Base-by-base conservation (phyloP, 2,888 invertebrate species). In the Rugalucina vietnamica region DNA sequence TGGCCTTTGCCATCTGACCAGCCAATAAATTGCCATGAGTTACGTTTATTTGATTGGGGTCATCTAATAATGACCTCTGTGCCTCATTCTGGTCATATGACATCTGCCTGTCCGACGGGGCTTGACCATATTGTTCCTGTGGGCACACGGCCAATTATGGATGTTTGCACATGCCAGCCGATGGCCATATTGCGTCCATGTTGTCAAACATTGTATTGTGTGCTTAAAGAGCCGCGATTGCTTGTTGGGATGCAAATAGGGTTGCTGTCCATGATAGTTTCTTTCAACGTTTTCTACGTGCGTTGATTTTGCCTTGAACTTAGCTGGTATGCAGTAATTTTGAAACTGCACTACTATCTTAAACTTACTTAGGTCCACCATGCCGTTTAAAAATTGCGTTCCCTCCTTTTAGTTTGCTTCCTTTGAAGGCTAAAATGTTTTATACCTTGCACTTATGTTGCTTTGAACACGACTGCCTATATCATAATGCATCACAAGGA, bases 11-110 rank as follows among this genome's bases (percentile, higher is more conserved):
- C 65, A 65, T 65, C 65, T 65, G 65, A 65, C 24, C 65, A 29
- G 10, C 65, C 65, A 32, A 65, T 65, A 65, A 34, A 3, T 5
- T 34, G 32, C 29, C 29, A 65, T 65, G 65, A 65, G 65, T 65
- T 65, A 65, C 65, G 65, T 65, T 65, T 29, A 65, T 65, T 65
- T 65, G 65, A 65, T 65, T 65, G 65, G 24, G 65, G 65, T 65
- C 65, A 34, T 12, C 65, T 21, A 34, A 65, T 65, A 29, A 34
- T 21, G 34, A 32, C 65, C 65, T 34, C n/a, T 32, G 34, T 34
- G 29, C 24, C 65, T 65, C 32, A 65, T 29, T 34, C 8, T 65
- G 65, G 65, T 65, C 65, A 65, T 12, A 14, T 65, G 65, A 29
- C 65, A 65, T 32, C 65, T 65, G 65, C 65, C 65, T 65, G 65